phyloP scores from a whole-genome alignment of 2,888 invertebrate species.

The Iphiclides podalirius region DNA sequence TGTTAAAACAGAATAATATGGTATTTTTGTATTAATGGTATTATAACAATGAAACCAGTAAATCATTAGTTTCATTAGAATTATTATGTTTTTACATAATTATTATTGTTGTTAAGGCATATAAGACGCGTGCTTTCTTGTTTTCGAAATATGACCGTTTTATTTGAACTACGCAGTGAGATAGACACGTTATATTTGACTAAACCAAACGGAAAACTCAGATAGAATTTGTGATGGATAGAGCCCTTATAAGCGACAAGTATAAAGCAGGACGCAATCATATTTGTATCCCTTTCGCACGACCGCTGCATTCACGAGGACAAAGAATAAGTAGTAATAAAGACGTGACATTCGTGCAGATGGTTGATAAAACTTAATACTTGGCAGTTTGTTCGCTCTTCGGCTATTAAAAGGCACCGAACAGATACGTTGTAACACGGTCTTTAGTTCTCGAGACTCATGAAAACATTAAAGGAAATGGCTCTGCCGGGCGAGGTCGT shows the following conservation, averaged over 20 bases:
- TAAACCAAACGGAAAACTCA: slow-evolving; percentile 9
- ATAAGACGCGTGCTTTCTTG: too few species aligned
- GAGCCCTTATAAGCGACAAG: too few species aligned
- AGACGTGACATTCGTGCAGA: slow-evolving; percentile 78
- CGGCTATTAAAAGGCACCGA: slow-evolving; percentile 69
- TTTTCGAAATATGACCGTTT: too few species aligned
- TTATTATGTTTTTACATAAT: too few species aligned
- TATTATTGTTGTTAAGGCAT: too few species aligned
- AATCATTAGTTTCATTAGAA: too few species aligned
- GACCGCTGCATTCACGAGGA: slow-evolving; percentile 67
- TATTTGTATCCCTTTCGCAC: slow-evolving; percentile 41
- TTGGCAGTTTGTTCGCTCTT: slow-evolving; percentile 69
- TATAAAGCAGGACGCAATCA: slow-evolving; percentile 42
- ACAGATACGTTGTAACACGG: slow-evolving; percentile 72
- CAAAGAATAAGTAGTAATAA: slow-evolving; percentile 78
- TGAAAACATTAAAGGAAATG: slow-evolving; percentile 74
- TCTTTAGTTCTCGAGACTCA: slow-evolving; percentile 70
- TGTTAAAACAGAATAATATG: too few species aligned
- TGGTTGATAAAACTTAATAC: slow-evolving; percentile 77
- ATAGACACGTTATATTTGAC: slow-evolving; percentile 2
- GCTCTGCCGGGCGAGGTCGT: slow-evolving; percentile 57
- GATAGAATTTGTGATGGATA: slow-evolving; percentile 4
- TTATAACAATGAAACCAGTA: too few species aligned
- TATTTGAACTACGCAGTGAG: not conserved
- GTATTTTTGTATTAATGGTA: too few species aligned